phyloP scores from a whole-genome alignment of 2,113 vertebrate species.

The Nettapus auritus region DNA sequence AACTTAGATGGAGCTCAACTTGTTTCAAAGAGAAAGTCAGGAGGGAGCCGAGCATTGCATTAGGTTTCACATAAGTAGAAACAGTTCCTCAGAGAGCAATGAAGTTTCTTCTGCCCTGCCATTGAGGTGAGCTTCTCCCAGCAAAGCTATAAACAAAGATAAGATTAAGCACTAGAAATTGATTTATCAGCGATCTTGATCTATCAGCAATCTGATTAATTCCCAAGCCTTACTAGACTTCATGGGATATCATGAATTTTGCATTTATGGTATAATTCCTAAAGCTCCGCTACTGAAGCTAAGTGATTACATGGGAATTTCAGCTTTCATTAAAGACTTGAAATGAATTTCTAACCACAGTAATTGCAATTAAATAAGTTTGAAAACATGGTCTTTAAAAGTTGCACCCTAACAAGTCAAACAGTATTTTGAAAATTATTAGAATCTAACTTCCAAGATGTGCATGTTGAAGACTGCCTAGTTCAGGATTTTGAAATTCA shows the following conservation, averaged over 20 bases:
- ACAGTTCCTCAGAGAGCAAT: not conserved
- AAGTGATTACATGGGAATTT: not conserved
- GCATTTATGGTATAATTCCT: not conserved
- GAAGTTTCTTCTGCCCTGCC: not conserved
- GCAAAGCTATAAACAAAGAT: not conserved
- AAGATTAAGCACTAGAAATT: not conserved
- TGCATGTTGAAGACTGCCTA: not conserved
- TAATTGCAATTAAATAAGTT: not conserved
- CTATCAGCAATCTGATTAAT: not conserved
- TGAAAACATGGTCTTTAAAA: not conserved
- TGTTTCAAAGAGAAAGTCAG: not conserved
- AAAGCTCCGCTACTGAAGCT: not conserved
- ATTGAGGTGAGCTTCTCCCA: not conserved
- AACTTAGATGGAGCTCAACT: not conserved
- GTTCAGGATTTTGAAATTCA: not conserved
- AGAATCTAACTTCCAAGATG: not conserved
- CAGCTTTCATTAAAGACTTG: not conserved
- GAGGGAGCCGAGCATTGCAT: not conserved
- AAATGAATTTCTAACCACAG: not conserved
- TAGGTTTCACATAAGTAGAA: not conserved
- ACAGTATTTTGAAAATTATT: not conserved
- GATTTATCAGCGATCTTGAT: not conserved
- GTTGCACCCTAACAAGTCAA: not conserved
- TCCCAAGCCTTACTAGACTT: not conserved
- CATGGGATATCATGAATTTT: accelerated